Evolutionary conservation across 2,113 vertebrate species (phyloP).

Genomic region (Verasper variegatus): DNA sequence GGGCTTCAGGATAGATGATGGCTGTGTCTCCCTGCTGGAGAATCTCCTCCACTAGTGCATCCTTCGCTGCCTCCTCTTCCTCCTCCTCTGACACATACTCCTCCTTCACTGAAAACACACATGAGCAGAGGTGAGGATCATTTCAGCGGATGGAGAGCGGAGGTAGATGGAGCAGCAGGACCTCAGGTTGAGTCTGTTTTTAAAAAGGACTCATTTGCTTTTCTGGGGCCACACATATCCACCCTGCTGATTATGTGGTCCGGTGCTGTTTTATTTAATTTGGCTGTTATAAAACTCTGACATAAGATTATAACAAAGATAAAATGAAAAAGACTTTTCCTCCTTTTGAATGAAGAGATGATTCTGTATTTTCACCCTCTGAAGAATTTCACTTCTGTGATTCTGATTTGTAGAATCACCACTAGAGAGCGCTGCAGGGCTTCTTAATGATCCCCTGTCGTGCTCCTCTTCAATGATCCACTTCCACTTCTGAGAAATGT

Average conservation of each 20-base stretch:
- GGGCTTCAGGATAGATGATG: conserved; percentile 91
- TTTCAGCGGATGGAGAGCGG: neutral
- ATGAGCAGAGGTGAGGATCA: neutral
- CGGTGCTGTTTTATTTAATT: no score
- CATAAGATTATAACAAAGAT: no score
- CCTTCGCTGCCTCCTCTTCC: conserved; percentile 78
- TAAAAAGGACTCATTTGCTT: no score
- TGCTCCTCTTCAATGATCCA: neutral
- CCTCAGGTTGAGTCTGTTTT: neutral
- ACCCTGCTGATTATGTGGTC: no score
- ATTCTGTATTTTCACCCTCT: neutral
- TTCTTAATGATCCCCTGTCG: neutral
- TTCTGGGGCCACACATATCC: no score
- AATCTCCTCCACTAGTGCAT: conserved; percentile 91
- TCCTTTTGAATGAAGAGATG: neutral
- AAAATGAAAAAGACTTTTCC: neutral
- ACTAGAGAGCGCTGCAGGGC: conserved; percentile 52
- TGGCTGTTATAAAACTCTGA: no score
- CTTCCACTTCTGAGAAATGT: no score
- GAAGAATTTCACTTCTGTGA: neutral
- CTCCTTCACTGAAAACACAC: conserved; percentile 83
- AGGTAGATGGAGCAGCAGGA: neutral
- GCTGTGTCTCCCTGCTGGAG: conserved; percentile 91
- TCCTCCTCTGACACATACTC: conserved; percentile 90
- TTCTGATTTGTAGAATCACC: conserved; percentile 4